Percentiles rank a stretch among this genome's conserved stretches.
These are phyloP conservation scores for Crocuta crocuta DNA, from an alignment of 2,113 vertebrate species.

Conservation along the genomic window DNA sequence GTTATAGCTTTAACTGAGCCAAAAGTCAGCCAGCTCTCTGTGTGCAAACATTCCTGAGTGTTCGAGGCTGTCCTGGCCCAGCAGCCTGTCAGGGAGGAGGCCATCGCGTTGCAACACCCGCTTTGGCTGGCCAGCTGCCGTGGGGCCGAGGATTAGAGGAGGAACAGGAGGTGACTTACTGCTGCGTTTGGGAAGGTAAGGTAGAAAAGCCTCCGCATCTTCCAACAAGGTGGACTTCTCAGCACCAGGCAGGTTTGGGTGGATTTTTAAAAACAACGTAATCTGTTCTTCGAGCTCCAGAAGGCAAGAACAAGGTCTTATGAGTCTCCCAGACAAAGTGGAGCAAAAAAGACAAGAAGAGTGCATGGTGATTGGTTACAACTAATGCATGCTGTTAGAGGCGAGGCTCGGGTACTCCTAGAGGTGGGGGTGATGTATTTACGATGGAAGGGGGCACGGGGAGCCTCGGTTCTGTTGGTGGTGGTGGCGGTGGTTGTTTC, in stretches of 20 bases:
- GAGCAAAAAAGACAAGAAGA: background rate
- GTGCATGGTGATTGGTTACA: background rate
- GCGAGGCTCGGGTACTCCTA: background rate
- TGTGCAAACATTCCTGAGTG: background rate
- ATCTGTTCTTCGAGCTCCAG: background rate
- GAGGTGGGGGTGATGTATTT: background rate
- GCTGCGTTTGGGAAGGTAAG: background rate
- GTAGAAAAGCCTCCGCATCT: background rate
- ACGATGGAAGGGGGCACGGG: accelerated
- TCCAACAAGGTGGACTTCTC: background rate
- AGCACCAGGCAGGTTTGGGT: background rate
- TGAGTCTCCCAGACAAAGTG: background rate
- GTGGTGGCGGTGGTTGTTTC: background rate
- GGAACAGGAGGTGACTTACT: background rate
- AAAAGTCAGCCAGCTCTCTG: background rate
- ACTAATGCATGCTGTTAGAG: background rate
- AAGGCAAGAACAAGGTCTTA: background rate
- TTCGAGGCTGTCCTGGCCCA: background rate
- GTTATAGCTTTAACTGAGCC: background rate
- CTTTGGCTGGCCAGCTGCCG: background rate
- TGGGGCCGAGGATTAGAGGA: background rate
- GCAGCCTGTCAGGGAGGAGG: background rate
- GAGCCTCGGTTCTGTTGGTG: background rate
- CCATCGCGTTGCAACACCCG: accelerated
- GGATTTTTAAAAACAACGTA: background rate